Evolutionary conservation across 1,140 invertebrate genomes (phyloP), one percentile per base, ranked within the genome.

Genomic region (Drosophila pachea): DNA sequence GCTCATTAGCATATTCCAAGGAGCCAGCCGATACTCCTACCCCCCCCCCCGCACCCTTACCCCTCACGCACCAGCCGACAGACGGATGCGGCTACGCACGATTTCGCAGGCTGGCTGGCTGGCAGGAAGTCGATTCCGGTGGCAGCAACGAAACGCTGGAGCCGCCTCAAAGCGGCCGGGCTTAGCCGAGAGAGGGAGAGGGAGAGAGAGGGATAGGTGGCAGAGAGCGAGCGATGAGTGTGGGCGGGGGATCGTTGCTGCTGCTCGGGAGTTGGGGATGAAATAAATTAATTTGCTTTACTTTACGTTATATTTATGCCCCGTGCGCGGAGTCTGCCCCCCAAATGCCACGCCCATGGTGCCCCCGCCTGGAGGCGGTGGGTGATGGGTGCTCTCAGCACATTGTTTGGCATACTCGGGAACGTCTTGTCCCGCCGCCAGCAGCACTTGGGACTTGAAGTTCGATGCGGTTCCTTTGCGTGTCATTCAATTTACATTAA

Each of bases 401-500:
- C 52, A 55, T 55, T 55, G 52, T 55, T 55, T 12, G 38, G 52
- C 22, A 42, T 55, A 42, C 40, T 54, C 38, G 22, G 22, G 22
- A 29, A 7, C 52, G 52, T 43, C 42, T 40, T 16, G n/a, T 58
- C 22, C 22, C 33, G 5, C 45, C 38, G n/a, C 8, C 22, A 40
- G 14, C 14, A 56, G n/a, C 47, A 56, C 49, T 31, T 48, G 54
- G 64, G 64, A 66, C 36, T 52, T 60, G 31, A 32, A 68, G 77
- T 66, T 56, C 69, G 75, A 75, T 82, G 64, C 78, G 59, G 78
- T 60, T 63, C 74, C 70, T 62, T 76, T 81, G 78, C 78, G 78
- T 81, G 78, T 81, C 74, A 83, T 81, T 83, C 78, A 81, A 81
- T 81, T 81, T 81, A 74, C 78, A 81, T 82, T 81, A 82, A 81